Conservation (phyloP, 92 coral and sea anemone species). For the Porites evermanni region DNA sequence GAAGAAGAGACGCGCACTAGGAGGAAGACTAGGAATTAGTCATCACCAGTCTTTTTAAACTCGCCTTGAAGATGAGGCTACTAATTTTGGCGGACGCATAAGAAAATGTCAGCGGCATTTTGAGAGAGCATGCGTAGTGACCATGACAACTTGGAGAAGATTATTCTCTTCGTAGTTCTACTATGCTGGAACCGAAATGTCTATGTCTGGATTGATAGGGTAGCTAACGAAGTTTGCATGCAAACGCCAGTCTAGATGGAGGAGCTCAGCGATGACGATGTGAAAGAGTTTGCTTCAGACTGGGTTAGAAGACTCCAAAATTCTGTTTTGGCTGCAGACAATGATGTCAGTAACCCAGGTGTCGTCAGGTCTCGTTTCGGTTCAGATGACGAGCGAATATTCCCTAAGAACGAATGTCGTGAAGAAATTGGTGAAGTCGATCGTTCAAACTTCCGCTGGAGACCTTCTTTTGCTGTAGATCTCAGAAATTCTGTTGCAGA, state of each 20-base stretch:
- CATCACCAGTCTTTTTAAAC: no score
- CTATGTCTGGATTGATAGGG: no score
- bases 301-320: constrained; percentile 78
- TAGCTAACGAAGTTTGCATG: no score
- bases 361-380: constrained; percentile 37
- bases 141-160: constrained; percentile 44
- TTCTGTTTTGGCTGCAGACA: constrained; percentile 55
- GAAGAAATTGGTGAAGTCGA: constrained; percentile 23
- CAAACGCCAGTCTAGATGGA: constrained; percentile 60
- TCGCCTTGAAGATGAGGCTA: neutral
- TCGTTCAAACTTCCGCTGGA: neutral
- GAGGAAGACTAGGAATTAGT: neutral
- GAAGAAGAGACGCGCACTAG: neutral
- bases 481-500: neutral
- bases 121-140: constrained; percentile 37
- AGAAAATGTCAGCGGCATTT: constrained; percentile 28
- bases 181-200: no score
- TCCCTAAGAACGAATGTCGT: neutral
- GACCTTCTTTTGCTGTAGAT: constrained; percentile 7
- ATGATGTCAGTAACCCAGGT: constrained; percentile 42
- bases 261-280: constrained; percentile 78
- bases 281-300: constrained; percentile 70
- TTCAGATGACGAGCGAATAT: constrained; percentile 13
- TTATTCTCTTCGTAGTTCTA: neutral
- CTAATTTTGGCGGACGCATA: neutral